Evolutionary conservation across 92 coral and sea anemone genomes (phyloP).

Genomic region (Galaxea fascicularis): DNA sequence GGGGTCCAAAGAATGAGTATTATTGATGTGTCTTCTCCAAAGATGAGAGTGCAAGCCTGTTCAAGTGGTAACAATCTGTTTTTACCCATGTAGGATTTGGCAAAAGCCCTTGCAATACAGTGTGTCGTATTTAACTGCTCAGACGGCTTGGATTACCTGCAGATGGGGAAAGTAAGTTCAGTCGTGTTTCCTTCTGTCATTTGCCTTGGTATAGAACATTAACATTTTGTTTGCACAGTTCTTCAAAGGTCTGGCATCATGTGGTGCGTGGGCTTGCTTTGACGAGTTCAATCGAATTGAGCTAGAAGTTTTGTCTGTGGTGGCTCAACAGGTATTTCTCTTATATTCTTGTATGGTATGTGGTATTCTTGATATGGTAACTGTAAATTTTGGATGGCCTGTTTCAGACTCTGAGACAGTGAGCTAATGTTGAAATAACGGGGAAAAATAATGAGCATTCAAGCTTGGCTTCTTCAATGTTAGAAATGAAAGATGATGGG

Average conservation of each 20-base stretch:
- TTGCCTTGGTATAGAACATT: background rate
- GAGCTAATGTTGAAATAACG: no score
- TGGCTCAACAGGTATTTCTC: slow-evolving; percentile 94
- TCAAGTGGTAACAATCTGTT: background rate
- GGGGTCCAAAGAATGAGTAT: background rate
- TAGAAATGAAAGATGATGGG: no score
- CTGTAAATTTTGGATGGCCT: no score
- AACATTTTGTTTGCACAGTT: slow-evolving; percentile 60
- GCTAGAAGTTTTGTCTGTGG: slow-evolving; percentile 97
- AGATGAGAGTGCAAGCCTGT: background rate
- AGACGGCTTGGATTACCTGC: slow-evolving; percentile 97
- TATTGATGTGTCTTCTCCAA: background rate
- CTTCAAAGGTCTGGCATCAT: slow-evolving; percentile 98
- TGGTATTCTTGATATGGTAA: no score
- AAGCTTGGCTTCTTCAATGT: no score
- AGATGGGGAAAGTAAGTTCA: slow-evolving; percentile 94
- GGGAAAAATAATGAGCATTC: no score
- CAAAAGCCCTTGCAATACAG: slow-evolving; percentile 98
- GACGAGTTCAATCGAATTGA: slow-evolving; percentile 99
- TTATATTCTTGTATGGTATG: background rate
- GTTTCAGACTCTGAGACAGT: no score
- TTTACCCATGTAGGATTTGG: slow-evolving; percentile 85
- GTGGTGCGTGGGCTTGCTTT: slow-evolving; percentile 99
- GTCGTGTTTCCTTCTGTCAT: background rate
- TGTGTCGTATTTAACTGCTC: slow-evolving; percentile 99